Conservation (phyloP, 1,140 invertebrate genomes). For the Paralvinella palmiformis region DNA sequence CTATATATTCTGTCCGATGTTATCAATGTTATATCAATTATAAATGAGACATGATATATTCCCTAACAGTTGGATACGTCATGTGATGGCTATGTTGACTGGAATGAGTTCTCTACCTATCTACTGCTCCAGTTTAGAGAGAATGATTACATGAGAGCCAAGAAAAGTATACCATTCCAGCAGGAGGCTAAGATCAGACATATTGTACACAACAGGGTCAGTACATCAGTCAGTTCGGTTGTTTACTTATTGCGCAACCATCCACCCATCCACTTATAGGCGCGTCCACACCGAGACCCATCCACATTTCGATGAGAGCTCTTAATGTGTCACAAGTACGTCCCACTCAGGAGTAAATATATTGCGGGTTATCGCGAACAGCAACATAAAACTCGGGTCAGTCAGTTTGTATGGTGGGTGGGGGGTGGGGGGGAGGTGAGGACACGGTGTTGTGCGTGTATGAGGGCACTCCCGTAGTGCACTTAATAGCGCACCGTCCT, state of each 20-base stretch:
- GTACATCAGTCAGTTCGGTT: too few relatives aligned
- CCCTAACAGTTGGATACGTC: slow-evolving; percentile 35
- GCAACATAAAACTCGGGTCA: too few relatives aligned
- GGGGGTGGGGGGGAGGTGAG: too few relatives aligned
- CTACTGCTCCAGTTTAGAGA: slow-evolving; percentile 40
- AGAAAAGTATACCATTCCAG: slow-evolving; percentile 44
- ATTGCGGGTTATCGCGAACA: too few relatives aligned
- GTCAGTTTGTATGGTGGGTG: too few relatives aligned
- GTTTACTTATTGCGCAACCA: too few relatives aligned
- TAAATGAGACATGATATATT: slow-evolving; percentile 36
- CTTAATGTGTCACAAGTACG: too few relatives aligned
- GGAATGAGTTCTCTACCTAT: slow-evolving; percentile 44
- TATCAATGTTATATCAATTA: neutral
- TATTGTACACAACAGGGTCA: slow-evolving; percentile 46
- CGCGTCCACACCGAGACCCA: neutral
- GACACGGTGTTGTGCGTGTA: too few relatives aligned
- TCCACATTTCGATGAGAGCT: neutral
- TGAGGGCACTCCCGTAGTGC: too few relatives aligned
- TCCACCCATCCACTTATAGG: neutral
- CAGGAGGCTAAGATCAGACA: slow-evolving; percentile 45
- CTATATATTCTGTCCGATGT: neutral
- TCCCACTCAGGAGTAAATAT: too few relatives aligned
- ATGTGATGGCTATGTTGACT: slow-evolving; percentile 44
- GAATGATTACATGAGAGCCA: slow-evolving; percentile 33
- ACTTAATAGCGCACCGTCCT: too few relatives aligned